Percentiles rank a stretch among this genome's conserved stretches.
phyloP scores from a whole-genome alignment of 2,113 vertebrate genomes.

The Oenanthe oenanthe region DNA sequence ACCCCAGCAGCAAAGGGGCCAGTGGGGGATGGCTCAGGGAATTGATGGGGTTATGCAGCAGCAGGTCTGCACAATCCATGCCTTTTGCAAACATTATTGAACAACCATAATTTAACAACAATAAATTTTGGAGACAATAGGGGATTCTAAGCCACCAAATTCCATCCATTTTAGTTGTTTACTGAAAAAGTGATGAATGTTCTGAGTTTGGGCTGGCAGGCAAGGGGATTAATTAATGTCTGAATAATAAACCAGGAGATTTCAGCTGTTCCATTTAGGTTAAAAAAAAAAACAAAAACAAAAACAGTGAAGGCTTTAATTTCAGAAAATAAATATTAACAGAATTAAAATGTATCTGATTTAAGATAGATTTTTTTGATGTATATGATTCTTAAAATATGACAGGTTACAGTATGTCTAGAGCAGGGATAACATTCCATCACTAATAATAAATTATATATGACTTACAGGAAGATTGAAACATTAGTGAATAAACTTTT shows the following conservation, averaged over 20 bases:
- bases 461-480: background rate
- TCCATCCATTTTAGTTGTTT: background rate
- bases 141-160: background rate
- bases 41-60: background rate
- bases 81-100: background rate
- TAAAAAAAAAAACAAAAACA: no score
- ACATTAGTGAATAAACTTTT: background rate
- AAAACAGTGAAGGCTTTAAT: background rate
- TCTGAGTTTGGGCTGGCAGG: background rate
- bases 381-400: background rate
- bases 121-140: background rate
- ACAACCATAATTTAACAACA: background rate
- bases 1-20: background rate
- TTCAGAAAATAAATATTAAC: background rate
- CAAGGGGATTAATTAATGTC: background rate
- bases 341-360: background rate
- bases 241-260: background rate
- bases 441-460: background rate
- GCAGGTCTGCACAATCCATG: background rate
- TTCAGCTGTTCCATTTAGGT: background rate
- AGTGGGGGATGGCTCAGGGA: background rate
- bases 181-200: background rate
- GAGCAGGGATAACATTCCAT: background rate
- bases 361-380: background rate
- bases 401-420: background rate